phyloP scores from a whole-genome alignment of 2,797 vertebrate species.

The Poeciliopsis gracilis region DNA sequence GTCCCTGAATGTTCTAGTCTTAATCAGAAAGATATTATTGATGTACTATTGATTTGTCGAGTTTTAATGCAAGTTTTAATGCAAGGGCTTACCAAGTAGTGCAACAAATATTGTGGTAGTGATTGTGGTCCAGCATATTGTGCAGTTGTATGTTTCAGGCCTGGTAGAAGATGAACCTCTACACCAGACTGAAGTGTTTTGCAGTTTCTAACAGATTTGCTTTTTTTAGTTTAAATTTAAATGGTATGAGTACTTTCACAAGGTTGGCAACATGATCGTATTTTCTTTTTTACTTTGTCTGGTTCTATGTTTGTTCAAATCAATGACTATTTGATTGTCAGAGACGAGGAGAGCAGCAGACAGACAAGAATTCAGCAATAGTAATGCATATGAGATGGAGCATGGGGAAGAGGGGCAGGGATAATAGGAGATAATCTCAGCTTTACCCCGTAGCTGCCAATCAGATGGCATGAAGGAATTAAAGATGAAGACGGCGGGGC shows the following conservation, averaged over 20 bases:
- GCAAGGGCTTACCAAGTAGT: not conserved
- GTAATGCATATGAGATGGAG: conserved; percentile 40
- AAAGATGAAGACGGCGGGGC: conserved; percentile 52
- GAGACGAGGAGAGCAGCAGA: conserved; percentile 14
- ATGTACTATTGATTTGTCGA: too few relatives aligned
- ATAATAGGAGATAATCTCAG: conserved; percentile 71
- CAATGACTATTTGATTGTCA: conserved; percentile 9
- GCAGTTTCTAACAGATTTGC: not conserved
- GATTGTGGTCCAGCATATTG: not conserved
- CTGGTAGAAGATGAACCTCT: not conserved
- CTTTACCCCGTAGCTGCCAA: conserved; percentile 61
- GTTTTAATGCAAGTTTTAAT: too few relatives aligned
- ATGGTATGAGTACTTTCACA: not conserved
- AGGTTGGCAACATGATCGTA: not conserved
- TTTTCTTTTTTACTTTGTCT: not conserved
- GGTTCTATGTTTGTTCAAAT: not conserved
- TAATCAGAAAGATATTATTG: too few relatives aligned
- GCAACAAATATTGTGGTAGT: not conserved
- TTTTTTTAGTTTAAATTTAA: not conserved
- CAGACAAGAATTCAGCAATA: conserved; percentile 29
- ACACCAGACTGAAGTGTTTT: not conserved
- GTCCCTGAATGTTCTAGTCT: too few relatives aligned
- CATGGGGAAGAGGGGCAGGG: conserved; percentile 49
- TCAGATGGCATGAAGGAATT: conserved; percentile 47
- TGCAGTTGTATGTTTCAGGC: not conserved